Base-by-base conservation (phyloP, 2,113 vertebrate genomes). In the Cisticola juncidis region DNA sequence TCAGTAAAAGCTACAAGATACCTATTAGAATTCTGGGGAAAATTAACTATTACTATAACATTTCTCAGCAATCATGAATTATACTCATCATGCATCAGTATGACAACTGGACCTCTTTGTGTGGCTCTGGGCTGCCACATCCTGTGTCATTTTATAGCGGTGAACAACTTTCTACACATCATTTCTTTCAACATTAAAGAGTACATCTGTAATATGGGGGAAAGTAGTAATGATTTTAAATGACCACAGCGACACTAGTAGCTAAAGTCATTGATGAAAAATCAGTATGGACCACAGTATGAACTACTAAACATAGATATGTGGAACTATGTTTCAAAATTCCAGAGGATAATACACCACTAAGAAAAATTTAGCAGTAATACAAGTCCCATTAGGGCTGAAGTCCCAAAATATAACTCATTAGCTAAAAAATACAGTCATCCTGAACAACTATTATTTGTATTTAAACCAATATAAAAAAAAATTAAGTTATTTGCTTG, bases 221-320 rank as follows among this genome's bases (percentile, higher is more conserved):
- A 28, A 53, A 38, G 33, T 4, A 61, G 28, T 8, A 45, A 60
- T 28, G 22, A 60, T 28, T 58, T 68, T 44, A 77, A 68, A 51
- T 36, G 11, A 44, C 17, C 26, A 68, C 18, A 60, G 33, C 22
- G 53, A 45, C 9, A 33, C 26, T 26, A 44, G 44, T 5, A 68
- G 36, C 36, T 60, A 36, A 76, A 60, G 12, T 36, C 53, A 77
- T 7, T 38, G 19, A 69, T 19, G 26, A 69, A 86, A 77, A 77
- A 77, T 45, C 22, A 51, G 14, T 31, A 48, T 2, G 22, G 36
- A 51, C 12, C 4, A 9, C 45, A 45, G 33, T 8, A 44, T 5
- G 1, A 77, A 18, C 22, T 33, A 36, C 3, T 18, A 12, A 77
- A 60, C 0, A 0, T 11, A 13, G 12, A 5, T 22, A 44, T 18